Conservation (phyloP, 64 coral and sea anemone species). For the Pocillopora verrucosa region DNA sequence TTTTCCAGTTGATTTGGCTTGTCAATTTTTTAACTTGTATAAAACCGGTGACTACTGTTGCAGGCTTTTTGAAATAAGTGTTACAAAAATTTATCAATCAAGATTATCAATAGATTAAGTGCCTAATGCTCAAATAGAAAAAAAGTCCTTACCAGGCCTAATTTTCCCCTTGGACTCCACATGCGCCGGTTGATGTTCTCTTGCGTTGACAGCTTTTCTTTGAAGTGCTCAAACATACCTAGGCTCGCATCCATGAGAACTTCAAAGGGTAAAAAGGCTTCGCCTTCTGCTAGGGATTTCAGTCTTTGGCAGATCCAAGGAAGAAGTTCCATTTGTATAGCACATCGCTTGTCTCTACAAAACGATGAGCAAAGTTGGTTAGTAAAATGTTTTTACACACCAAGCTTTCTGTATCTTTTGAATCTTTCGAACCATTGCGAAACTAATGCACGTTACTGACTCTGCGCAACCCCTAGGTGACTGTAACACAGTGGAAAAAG, state of each 20-base stretch:
- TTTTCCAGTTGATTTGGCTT: too few relatives aligned
- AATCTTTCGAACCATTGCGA: too few relatives aligned
- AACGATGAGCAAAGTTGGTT: background rate
- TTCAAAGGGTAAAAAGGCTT: conserved; percentile 23
- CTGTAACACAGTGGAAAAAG: too few relatives aligned
- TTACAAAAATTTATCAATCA: too few relatives aligned
- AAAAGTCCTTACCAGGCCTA: conserved; percentile 14
- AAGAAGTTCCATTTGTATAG: background rate
- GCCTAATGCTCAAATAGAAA: too few relatives aligned
- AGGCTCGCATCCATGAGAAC: conserved; percentile 35
- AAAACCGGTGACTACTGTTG: too few relatives aligned
- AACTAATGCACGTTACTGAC: too few relatives aligned
- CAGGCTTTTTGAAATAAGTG: too few relatives aligned
- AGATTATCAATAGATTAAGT: too few relatives aligned
- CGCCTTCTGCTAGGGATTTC: background rate
- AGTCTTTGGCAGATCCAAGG: conserved; percentile 39
- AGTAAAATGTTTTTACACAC: background rate
- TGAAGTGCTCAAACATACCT: conserved; percentile 28
- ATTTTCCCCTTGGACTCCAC: background rate
- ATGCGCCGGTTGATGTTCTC: background rate
- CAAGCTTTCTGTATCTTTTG: too few relatives aligned
- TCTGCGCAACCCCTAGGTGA: too few relatives aligned
- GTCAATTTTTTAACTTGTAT: too few relatives aligned
- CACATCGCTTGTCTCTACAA: conserved; percentile 23
- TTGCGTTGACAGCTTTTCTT: background rate